Percentiles rank a stretch among this genome's conserved stretches.
Evolutionary conservation across 1,140 invertebrate species (phyloP).

Genomic region (Hyles euphorbiae): DNA sequence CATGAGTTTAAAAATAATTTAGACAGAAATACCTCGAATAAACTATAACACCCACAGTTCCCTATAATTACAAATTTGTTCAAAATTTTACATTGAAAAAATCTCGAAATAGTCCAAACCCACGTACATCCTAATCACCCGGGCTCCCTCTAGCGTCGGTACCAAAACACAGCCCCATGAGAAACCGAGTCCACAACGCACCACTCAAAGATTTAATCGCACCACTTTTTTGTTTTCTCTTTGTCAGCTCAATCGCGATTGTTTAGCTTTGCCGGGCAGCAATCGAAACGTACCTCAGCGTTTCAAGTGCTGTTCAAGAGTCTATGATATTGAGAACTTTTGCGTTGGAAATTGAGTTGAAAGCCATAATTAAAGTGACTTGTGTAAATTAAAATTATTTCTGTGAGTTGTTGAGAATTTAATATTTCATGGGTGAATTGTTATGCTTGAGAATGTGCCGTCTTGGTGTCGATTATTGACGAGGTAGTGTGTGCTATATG

Average conservation of each 20-base stretch:
- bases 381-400: too few species aligned
- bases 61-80: too few species aligned
- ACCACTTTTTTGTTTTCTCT: conserved; percentile 60
- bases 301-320: background rate
- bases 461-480: background rate
- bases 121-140: conserved; percentile 22
- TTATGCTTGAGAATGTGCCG: too few species aligned
- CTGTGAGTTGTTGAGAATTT: conserved; percentile 10
- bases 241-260: conserved; percentile 42
- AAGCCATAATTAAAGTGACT: conserved; percentile 6
- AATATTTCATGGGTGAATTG: conserved; percentile 5
- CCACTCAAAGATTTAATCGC: conserved; percentile 66
- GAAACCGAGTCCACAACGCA: conserved; percentile 51
- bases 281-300: conserved; percentile 9
- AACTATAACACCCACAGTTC: too few species aligned
- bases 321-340: too few species aligned
- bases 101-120: background rate
- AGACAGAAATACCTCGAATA: too few species aligned
- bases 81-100: too few species aligned
- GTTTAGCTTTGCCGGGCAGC: conserved; percentile 46
- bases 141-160: conserved; percentile 60
- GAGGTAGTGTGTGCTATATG: too few species aligned
- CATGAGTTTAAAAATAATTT: too few species aligned
- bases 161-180: conserved; percentile 69
- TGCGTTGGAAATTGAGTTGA: background rate